These are phyloP conservation scores for Coelopa pilipes DNA, from an alignment of 2,888 invertebrate genomes.

Conservation along the genomic window DNA sequence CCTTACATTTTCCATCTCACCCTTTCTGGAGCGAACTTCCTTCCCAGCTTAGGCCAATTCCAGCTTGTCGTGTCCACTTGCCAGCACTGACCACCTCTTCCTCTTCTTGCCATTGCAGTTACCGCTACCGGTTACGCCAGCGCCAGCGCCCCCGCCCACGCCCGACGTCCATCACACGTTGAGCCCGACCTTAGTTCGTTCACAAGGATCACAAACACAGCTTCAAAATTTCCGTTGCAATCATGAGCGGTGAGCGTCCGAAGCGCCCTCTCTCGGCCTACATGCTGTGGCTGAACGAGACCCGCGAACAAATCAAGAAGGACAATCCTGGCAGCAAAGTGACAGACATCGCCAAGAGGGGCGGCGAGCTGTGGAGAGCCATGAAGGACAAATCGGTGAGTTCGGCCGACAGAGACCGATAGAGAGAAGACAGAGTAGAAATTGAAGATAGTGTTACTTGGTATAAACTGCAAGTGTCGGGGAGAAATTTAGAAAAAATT, in stretches of 20 bases:
- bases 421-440: too few relatives aligned
- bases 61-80: too few relatives aligned
- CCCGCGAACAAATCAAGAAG: constrained; percentile 86
- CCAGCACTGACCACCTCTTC: too few relatives aligned
- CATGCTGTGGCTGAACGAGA: constrained; percentile 94
- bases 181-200: neutral
- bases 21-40: too few relatives aligned
- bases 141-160: constrained; percentile 63
- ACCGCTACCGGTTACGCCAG: too few relatives aligned
- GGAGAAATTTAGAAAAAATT: too few relatives aligned
- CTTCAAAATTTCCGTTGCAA: constrained; percentile 33
- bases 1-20: too few relatives aligned
- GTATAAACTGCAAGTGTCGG: too few relatives aligned
- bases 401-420: constrained; percentile 30
- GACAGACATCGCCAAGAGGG: constrained; percentile 93
- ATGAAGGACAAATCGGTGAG: constrained; percentile 85
- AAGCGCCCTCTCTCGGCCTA: constrained; percentile 94
- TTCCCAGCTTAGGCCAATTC: too few relatives aligned
- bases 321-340: constrained; percentile 92
- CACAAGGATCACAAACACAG: neutral
- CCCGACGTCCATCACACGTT: constrained; percentile 17
- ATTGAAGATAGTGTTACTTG: too few relatives aligned
- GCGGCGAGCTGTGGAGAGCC: constrained; percentile 94
- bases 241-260: constrained; percentile 86
- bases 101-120: too few relatives aligned